Percentiles rank a stretch among this genome's conserved stretches.
These are phyloP conservation scores for Euleptes europaea DNA, from an alignment of 2,113 vertebrate species.

Conservation along the genomic window DNA sequence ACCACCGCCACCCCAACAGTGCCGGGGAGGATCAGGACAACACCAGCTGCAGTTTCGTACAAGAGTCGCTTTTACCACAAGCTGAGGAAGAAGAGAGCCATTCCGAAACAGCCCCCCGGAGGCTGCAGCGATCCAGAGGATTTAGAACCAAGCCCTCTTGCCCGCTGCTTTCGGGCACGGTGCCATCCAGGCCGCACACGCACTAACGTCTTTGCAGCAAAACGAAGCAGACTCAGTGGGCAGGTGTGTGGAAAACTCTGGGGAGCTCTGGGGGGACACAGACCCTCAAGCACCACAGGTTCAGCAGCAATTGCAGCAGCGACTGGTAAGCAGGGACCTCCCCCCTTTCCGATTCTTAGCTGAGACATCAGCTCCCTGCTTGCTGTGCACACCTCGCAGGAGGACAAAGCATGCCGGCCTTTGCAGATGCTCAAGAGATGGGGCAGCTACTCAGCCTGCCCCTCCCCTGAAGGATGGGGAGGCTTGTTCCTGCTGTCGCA, in stretches of 20 bases:
- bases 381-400: background rate
- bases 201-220: background rate
- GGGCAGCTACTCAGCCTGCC: background rate
- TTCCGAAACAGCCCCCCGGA: background rate
- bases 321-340: background rate
- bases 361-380: background rate
- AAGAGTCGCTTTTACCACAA: background rate
- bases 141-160: no score
- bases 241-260: background rate
- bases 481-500: background rate
- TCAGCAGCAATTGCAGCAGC: background rate
- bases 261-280: no score
- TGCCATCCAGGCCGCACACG: background rate
- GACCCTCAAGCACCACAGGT: background rate
- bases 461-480: background rate
- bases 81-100: no score
- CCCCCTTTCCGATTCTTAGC: background rate
- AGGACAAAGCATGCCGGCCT: background rate
- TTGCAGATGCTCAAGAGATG: background rate
- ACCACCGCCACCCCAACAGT: no score
- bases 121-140: background rate
- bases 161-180: no score
- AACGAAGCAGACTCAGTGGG: background rate
- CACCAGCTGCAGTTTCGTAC: no score
- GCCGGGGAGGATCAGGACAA: background rate